Conservation (phyloP, 2,888 invertebrate species). For the Tortrix viridana region DNA sequence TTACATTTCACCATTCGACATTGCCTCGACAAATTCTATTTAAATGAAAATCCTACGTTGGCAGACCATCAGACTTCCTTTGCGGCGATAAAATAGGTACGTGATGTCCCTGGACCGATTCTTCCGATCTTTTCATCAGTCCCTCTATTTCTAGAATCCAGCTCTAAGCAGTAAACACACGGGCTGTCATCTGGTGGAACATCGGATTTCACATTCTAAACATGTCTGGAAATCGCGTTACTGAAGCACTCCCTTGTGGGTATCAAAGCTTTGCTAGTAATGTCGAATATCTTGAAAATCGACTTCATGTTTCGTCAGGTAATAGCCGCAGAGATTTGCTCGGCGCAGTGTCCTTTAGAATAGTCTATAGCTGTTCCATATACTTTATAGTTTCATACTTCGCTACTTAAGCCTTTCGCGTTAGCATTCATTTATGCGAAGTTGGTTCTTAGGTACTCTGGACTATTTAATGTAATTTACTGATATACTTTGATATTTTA, state of each 20-base stretch:
- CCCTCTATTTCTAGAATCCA: slow-evolving; percentile 44
- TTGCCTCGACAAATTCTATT: slow-evolving; percentile 37
- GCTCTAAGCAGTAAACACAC: slow-evolving; percentile 66
- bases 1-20: background rate
- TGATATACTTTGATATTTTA: no score
- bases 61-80: slow-evolving; percentile 57
- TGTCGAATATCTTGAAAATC: slow-evolving; percentile 48
- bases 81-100: slow-evolving; percentile 74
- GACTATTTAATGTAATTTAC: no score
- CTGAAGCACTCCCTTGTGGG: slow-evolving; percentile 61
- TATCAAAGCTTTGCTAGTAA: slow-evolving; percentile 53
- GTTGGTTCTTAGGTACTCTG: no score
- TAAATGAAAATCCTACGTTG: slow-evolving; percentile 35
- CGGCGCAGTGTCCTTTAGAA: no score
- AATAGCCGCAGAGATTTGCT: slow-evolving; percentile 19
- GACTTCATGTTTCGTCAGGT: slow-evolving; percentile 33
- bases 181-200: slow-evolving; percentile 71
- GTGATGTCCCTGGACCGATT: slow-evolving; percentile 71
- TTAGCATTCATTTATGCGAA: no score
- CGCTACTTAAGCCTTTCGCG: no score
- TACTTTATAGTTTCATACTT: no score
- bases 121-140: slow-evolving; percentile 73
- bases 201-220: slow-evolving; percentile 70
- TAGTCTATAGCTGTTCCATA: slow-evolving; percentile 1
- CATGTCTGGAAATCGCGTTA: slow-evolving; percentile 71